phyloP scores from a whole-genome alignment of 2,113 vertebrate genomes.

The Cryptoleucopteryx plumbea region DNA sequence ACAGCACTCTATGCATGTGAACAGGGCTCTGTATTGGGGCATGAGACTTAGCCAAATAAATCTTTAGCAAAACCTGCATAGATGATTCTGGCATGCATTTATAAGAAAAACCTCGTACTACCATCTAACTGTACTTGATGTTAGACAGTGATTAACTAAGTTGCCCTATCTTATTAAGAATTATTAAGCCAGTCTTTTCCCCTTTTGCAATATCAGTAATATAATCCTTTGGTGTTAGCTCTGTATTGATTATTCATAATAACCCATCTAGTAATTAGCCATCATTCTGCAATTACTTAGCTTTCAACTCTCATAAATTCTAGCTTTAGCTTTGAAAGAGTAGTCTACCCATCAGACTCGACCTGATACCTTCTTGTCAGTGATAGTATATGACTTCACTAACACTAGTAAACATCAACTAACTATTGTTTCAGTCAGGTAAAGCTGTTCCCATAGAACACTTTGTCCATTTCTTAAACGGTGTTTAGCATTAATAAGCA shows the following conservation, averaged over 20 bases:
- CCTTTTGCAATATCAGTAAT: background rate
- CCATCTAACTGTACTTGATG: background rate
- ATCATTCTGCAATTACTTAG: background rate
- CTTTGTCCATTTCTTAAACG: background rate
- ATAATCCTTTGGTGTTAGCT: background rate
- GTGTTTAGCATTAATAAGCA: background rate
- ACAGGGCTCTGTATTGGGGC: background rate
- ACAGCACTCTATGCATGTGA: background rate
- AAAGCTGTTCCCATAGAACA: background rate
- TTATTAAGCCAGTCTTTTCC: background rate
- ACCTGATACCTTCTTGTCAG: background rate
- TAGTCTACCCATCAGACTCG: background rate
- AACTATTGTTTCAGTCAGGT: background rate
- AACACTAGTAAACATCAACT: background rate
- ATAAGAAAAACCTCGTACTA: background rate
- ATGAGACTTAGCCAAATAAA: background rate
- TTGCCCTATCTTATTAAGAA: background rate
- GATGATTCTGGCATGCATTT: background rate
- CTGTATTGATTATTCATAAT: background rate
- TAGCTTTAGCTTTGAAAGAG: background rate
- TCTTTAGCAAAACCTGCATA: background rate
- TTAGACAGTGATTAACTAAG: background rate
- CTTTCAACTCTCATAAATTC: background rate
- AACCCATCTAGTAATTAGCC: background rate
- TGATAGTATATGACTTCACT: background rate